Evolutionary conservation across 2,888 invertebrate genomes (phyloP), one percentile per base, ranked within the genome.

Genomic region (Epistrophella euchroma): DNA sequence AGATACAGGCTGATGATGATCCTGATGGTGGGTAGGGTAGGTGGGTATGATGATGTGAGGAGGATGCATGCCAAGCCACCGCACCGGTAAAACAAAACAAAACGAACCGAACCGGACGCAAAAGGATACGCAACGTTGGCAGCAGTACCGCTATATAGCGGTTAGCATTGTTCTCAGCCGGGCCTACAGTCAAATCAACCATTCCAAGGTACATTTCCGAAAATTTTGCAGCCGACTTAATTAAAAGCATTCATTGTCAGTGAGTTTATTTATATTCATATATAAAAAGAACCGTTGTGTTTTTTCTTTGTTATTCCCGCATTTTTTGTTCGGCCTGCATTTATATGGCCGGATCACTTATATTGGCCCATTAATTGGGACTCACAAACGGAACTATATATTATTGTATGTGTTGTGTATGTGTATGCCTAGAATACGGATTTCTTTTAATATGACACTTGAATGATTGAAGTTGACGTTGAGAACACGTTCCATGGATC

Each of bases 361-460:
- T 62, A 62, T 62, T 70, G 83, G 62, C 73, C 84, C 84, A 84
- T 79, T 84, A 84, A 75, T 71, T 79, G 84, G 84, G 84, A 28
- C 78, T 78, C 40, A 17, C 55, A 78, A 47, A 56, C 40, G 79
- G 70, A 84, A 75, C 71, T 71, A 71, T 40, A 40, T 32, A 25
- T 64, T 17, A 13, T 52, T 32, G 32, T 9, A 32, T 32, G 32
- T 32, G 15, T 50, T 52, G 50, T 50, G 22, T 22, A 11, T 52
- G 68, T 32, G 37, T 56, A 56, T 76, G 76, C 76, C 28, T 62
- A 62, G 81, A 80, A 80, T 80, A 81, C 43, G 72, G 56, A 85
- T 73, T 81, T 85, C 68, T 70, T 64, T 81, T 85, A 85, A 85
- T 85, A 70, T 81, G 85, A 81, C 85, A 80, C 64, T 68, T 85